These are phyloP conservation scores for Myripristis jacobus DNA, from an alignment of 2,797 vertebrate species.

Conservation along the genomic window DNA sequence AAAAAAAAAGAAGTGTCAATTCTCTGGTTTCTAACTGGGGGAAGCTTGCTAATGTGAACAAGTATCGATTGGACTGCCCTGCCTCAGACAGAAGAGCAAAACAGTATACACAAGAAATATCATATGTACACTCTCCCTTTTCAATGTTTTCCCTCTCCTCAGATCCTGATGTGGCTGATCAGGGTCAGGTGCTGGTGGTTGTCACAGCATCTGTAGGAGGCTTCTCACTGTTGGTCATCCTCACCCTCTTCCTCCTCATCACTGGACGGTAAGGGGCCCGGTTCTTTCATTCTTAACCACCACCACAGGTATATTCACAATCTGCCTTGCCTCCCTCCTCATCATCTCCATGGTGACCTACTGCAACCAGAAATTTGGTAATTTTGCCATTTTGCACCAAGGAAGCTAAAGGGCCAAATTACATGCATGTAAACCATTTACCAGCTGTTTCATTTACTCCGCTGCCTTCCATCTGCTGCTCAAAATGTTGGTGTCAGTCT, in stretches of 20 bases:
- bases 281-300: conserved; percentile 12
- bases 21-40: background rate
- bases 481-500: conserved; percentile 63
- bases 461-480: conserved; percentile 72
- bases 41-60: conserved; percentile 2
- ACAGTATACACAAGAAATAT: background rate
- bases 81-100: background rate
- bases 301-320: background rate
- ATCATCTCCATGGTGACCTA: conserved; percentile 62
- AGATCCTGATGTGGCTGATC: conserved; percentile 95
- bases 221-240: conserved; percentile 96
- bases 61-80: background rate
- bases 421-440: conserved; percentile 78
- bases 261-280: conserved; percentile 90
- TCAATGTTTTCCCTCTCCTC: conserved; percentile 45
- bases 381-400: conserved; percentile 76
- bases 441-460: conserved; percentile 74
- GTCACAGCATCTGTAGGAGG: conserved; percentile 97
- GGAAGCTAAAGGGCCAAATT: no score
- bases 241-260: conserved; percentile 97
- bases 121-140: background rate
- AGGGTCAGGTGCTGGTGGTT: conserved; percentile 96
- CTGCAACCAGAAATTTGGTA: conserved; percentile 69
- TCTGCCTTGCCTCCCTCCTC: conserved; percentile 32
- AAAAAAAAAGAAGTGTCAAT: background rate